A percentile compares a stretch with the other conserved stretches of the same genome.
These are phyloP conservation scores for Eutolmus rufibarbis DNA, from an alignment of 2,888 invertebrate species.

Conservation along the genomic window DNA sequence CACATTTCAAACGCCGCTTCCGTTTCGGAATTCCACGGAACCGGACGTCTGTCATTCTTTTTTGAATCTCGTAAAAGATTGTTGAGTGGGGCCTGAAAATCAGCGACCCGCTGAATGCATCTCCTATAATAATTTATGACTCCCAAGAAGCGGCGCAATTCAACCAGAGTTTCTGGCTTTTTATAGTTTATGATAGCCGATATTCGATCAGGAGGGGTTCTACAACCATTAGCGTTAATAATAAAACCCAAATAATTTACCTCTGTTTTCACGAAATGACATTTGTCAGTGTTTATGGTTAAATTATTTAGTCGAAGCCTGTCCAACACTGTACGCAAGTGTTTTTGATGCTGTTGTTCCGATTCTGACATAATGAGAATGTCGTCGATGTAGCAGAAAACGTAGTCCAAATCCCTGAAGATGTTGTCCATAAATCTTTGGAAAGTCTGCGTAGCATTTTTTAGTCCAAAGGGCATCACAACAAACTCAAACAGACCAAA, in stretches of 20 bases:
- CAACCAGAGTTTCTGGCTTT: not conserved
- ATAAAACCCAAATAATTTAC: not conserved
- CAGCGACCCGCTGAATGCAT: not conserved
- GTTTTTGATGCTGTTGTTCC: conserved; percentile 30
- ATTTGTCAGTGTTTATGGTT: not conserved
- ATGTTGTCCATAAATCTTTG: too few species aligned
- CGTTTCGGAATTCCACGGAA: not conserved
- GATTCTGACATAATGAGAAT: not conserved
- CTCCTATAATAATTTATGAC: not conserved
- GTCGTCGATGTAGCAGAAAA: not conserved
- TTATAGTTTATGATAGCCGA: not conserved
- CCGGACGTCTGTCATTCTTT: not conserved
- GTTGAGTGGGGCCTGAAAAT: not conserved
- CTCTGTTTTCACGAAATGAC: not conserved
- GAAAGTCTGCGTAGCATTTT: too few species aligned
- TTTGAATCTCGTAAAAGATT: not conserved
- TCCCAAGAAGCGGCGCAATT: not conserved
- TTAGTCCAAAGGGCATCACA: too few species aligned
- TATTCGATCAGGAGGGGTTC: not conserved
- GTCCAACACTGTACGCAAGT: not conserved
- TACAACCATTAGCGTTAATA: not conserved
- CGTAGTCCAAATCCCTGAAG: not conserved
- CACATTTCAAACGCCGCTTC: not conserved
- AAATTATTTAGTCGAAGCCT: not conserved
- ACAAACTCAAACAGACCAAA: too few species aligned